A percentile compares a stretch with the other conserved stretches of the same genome.
These are phyloP conservation scores for Leptinotarsa haldemani DNA, from an alignment of 2,888 invertebrate genomes.

Conservation along the genomic window DNA sequence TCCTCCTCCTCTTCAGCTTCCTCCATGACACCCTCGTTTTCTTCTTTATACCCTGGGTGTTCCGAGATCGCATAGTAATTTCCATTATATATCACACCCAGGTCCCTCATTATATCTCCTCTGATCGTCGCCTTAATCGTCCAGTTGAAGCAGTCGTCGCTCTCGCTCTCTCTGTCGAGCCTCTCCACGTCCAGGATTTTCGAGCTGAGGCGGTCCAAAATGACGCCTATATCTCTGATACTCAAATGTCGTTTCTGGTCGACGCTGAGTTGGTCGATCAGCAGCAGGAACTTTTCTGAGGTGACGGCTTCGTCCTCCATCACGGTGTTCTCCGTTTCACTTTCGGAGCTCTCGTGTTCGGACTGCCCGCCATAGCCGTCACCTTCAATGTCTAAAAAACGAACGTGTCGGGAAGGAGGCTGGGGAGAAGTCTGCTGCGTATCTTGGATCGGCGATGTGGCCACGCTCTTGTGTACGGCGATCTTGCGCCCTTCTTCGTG, in stretches of 20 bases:
- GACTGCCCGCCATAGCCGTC: conserved; percentile 65
- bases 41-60: conserved; percentile 93
- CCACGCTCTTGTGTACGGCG: conserved; percentile 91
- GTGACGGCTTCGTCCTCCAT: conserved; percentile 91
- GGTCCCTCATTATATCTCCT: conserved; percentile 89
- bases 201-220: conserved; percentile 89
- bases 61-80: conserved; percentile 96
- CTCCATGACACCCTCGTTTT: conserved; percentile 86
- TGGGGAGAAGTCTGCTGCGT: conserved; percentile 65
- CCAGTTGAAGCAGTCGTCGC: conserved; percentile 96
- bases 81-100: conserved; percentile 94
- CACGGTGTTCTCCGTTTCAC: conserved; percentile 92
- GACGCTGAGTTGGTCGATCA: conserved; percentile 92
- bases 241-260: conserved; percentile 92
- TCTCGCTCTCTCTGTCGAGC: conserved; percentile 90
- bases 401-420: conserved; percentile 81
- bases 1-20: conserved; percentile 88
- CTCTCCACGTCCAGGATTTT: conserved; percentile 95
- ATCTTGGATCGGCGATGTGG: conserved; percentile 89
- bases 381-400: conserved; percentile 81
- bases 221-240: conserved; percentile 95
- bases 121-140: conserved; percentile 95
- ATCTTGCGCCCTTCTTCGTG: conserved; percentile 94
- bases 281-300: conserved; percentile 90
- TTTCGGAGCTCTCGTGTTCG: conserved; percentile 90